phyloP scores from a whole-genome alignment of 2,797 vertebrate species.

The Sebastes diploproa region DNA sequence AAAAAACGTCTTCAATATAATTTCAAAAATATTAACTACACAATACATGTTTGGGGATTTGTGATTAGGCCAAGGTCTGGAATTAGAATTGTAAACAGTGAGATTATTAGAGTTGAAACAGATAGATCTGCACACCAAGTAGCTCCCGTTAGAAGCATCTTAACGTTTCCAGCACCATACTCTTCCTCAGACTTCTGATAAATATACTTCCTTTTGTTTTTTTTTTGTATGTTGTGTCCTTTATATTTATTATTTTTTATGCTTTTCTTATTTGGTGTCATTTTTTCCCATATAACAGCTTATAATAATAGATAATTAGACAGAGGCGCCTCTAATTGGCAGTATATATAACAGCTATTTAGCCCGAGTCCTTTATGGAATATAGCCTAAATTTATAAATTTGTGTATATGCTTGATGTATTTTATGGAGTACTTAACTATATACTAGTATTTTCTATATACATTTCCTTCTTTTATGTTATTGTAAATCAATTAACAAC shows the following conservation, averaged over 20 bases:
- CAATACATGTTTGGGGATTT: neutral
- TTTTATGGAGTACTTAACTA: no score
- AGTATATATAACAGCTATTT: no score
- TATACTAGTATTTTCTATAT: no score
- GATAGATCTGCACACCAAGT: neutral
- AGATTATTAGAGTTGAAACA: neutral
- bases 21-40: neutral
- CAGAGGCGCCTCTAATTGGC: no score
- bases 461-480: no score
- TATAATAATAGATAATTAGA: no score
- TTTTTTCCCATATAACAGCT: neutral
- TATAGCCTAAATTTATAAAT: no score
- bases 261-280: neutral
- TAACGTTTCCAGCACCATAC: neutral
- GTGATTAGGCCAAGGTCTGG: neutral
- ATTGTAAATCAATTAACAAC: no score
- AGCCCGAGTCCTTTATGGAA: no score
- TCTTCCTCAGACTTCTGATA: neutral
- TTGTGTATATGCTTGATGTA: no score
- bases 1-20: neutral
- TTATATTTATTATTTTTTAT: neutral
- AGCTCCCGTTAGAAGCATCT: neutral
- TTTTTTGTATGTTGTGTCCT: neutral
- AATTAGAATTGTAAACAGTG: neutral
- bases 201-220: accelerated